Base-by-base conservation (phyloP, 2,888 invertebrate genomes). In the Teinopalpus imperialis region DNA sequence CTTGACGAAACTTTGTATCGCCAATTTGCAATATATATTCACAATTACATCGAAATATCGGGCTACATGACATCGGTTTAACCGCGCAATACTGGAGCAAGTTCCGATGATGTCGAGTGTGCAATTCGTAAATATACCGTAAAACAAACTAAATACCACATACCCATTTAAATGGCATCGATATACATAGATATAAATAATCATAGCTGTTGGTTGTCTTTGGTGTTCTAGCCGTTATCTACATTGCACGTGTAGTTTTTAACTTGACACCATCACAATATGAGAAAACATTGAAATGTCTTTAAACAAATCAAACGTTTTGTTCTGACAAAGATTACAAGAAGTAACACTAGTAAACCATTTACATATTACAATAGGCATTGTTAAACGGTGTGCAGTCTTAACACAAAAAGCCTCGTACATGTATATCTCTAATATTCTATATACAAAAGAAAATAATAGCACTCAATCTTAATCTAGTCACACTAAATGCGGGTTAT, bases 161-260 rank as follows among this genome's bases (percentile, higher is more conserved):
- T 40, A 37, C 29, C 27, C 54, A 59, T 52, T 57, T 53, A 12
- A 49, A 50, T 63, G 66, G 69, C 63, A 66, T 57, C 48, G 51
- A 52, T 54, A 63, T 61, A 54, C 59, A 56, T 66, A 63, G 59
- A 57, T 61, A 61, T 60, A 59, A 53, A 50, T 53, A 61, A 61
- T 65, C 64, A 62, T 61, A 66, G 62, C 60, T 58, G 57, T 54
- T 63, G 57, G 57, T 62, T 67, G 70, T 86, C 87, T 88, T 88
- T 88, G 87, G 87, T 87, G 86, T 77, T 83, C 87, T 88, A 88
- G 87, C 87, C 83, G 87, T 81, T 74, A 66, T 56, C 53, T 58
- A 59, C 66, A 56, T 55, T 55, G 54, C 64, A 59, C 57, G 57
- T 65, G 65, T 56, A 54, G 60, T 49, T 53, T 50, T 48, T 46